Conservation (phyloP, 2,113 vertebrate species). For the Gobio gobio region DNA sequence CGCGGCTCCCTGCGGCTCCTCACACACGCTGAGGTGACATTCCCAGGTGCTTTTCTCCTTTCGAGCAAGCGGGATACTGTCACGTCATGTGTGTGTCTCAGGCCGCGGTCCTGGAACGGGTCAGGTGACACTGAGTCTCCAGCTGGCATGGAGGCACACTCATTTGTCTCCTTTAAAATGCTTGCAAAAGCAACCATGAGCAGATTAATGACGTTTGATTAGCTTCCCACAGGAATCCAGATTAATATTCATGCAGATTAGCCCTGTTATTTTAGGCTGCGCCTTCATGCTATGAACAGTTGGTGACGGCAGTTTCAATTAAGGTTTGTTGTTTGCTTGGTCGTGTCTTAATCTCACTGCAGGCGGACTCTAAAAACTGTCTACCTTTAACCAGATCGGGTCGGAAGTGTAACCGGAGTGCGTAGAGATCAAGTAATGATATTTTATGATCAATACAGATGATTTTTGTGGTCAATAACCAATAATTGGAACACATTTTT, state of each 20-base stretch:
- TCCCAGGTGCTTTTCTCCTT: constrained; percentile 5
- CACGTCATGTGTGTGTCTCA: neutral
- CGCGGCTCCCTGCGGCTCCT: neutral
- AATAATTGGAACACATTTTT: neutral
- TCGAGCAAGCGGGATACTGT: neutral
- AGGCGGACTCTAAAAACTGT: constrained; percentile 49
- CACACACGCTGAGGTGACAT: neutral
- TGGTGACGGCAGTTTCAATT: constrained; percentile 60
- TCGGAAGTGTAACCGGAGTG: neutral
- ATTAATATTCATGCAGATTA: constrained; percentile 76
- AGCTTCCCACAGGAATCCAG: constrained; percentile 64
- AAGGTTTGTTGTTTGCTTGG: constrained; percentile 57
- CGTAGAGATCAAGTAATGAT: neutral
- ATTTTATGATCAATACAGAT: neutral
- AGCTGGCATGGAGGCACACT: constrained; percentile 65
- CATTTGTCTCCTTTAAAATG: constrained; percentile 65
- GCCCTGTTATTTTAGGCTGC: constrained; percentile 55
- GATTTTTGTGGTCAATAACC: neutral
- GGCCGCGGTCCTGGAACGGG: constrained; percentile 17
- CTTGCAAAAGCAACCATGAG: constrained; percentile 64
- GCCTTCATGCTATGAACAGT: constrained; percentile 50
- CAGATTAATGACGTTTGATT: constrained; percentile 73
- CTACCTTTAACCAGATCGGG: constrained; percentile 37
- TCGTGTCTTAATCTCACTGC: constrained; percentile 55
- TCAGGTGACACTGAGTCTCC: constrained; percentile 55